Conservation (phyloP, 2,888 invertebrate genomes). For the Blastobasis lacticolella region DNA sequence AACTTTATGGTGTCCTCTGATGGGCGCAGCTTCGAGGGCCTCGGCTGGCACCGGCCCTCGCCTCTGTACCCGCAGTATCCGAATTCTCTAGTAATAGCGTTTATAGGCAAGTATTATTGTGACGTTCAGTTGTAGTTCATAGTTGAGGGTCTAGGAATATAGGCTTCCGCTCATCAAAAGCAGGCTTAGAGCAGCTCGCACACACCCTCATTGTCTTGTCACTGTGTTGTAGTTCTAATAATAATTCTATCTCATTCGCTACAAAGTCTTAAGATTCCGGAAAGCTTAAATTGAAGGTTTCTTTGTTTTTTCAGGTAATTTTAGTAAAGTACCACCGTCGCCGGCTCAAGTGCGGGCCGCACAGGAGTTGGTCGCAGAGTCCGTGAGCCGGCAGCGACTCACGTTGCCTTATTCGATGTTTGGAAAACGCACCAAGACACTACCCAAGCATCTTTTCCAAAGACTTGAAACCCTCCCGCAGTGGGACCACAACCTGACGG, state of each 20-base stretch:
- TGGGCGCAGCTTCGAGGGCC: conserved; percentile 58
- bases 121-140: neutral
- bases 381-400: conserved; percentile 33
- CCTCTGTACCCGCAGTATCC: conserved; percentile 25
- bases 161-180: too few species aligned
- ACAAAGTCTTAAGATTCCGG: too few species aligned
- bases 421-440: conserved; percentile 25
- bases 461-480: conserved; percentile 24
- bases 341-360: conserved; percentile 30
- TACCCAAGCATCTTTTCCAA: conserved; percentile 24
- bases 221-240: too few species aligned
- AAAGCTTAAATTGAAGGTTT: too few species aligned
- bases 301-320: conserved; percentile 34
- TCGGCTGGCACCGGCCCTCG: conserved; percentile 58
- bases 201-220: too few species aligned
- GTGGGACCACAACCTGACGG: conserved; percentile 25
- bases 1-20: conserved; percentile 66
- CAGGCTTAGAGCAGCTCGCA: too few species aligned
- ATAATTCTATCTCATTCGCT: too few species aligned
- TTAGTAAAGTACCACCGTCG: conserved; percentile 25
- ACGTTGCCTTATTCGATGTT: conserved; percentile 24
- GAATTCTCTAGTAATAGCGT: conserved; percentile 42
- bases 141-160: neutral
- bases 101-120: conserved; percentile 43
- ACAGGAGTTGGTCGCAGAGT: conserved; percentile 30